A percentile compares a stretch with the other conserved stretches of the same genome.
These are phyloP conservation scores for Pelvicachromis taeniatus DNA, from an alignment of 2,113 vertebrate species.

Conservation along the genomic window DNA sequence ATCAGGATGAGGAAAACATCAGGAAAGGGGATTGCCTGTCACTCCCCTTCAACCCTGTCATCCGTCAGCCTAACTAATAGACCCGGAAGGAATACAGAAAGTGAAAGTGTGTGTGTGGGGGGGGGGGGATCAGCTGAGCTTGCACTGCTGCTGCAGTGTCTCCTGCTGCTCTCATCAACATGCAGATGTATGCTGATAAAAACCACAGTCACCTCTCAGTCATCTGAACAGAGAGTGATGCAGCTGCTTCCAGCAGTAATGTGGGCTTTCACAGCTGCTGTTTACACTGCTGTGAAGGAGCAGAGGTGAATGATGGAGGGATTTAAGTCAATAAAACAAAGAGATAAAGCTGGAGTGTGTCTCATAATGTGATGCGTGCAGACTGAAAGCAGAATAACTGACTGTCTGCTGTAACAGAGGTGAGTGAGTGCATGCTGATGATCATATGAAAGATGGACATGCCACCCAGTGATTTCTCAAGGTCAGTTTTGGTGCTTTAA, in stretches of 20 bases:
- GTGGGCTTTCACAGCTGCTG: slow-evolving; percentile 19
- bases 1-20: slow-evolving; percentile 15
- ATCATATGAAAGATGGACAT: not conserved
- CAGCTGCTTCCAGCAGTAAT: slow-evolving; percentile 5
- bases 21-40: slow-evolving; percentile 41
- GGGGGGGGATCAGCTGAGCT: not conserved
- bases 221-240: slow-evolving; percentile 20
- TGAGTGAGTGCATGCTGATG: not conserved
- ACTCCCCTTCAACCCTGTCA: not conserved
- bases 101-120: not conserved
- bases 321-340: not conserved
- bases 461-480: fast-evolving
- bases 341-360: not conserved
- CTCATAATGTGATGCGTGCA: not conserved
- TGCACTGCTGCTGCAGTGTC: not conserved
- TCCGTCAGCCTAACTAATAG: slow-evolving; percentile 56
- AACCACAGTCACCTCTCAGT: slow-evolving; percentile 27
- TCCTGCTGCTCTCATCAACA: slow-evolving; percentile 22
- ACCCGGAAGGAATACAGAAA: slow-evolving; percentile 5
- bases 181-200: slow-evolving; percentile 12
- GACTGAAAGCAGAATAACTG: not conserved
- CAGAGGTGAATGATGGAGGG: slow-evolving; percentile 6
- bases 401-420: not conserved
- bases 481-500: not conserved
- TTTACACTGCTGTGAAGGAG: not conserved